Percentiles rank a stretch among this genome's conserved stretches.
phyloP scores from a whole-genome alignment of 2,113 vertebrate species.

The Bolborhynchus lineola region DNA sequence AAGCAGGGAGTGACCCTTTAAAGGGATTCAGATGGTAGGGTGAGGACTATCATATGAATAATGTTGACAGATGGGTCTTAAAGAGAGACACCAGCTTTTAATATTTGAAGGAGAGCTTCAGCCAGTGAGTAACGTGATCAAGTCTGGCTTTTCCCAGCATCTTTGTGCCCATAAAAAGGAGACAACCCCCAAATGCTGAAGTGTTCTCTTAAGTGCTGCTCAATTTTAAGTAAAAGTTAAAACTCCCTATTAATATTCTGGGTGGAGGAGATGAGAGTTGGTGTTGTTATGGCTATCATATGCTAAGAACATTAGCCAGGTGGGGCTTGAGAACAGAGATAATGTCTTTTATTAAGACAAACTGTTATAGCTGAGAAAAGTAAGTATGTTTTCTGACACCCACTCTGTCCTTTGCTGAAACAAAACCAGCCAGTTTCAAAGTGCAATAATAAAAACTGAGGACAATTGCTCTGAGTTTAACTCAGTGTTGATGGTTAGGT shows the following conservation, averaged over 20 bases:
- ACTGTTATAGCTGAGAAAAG: neutral
- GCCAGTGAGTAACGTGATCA: accelerated
- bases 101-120: neutral
- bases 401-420: neutral
- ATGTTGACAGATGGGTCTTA: neutral
- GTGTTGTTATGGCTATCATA: neutral
- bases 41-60: neutral
- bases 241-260: neutral
- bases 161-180: neutral
- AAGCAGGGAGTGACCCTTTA: neutral
- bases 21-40: neutral
- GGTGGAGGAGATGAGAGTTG: neutral
- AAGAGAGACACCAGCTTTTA: neutral
- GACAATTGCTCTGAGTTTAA: neutral
- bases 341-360: neutral
- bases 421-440: neutral
- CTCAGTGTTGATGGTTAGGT: neutral
- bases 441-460: neutral
- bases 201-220: neutral
- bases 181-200: neutral
- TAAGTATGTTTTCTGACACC: neutral
- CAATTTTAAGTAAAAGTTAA: neutral
- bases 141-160: neutral
- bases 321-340: neutral
- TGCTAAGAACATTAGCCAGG: neutral